Base-by-base conservation (phyloP, 2,113 vertebrate genomes). In the Protobothrops flavoviridis region DNA sequence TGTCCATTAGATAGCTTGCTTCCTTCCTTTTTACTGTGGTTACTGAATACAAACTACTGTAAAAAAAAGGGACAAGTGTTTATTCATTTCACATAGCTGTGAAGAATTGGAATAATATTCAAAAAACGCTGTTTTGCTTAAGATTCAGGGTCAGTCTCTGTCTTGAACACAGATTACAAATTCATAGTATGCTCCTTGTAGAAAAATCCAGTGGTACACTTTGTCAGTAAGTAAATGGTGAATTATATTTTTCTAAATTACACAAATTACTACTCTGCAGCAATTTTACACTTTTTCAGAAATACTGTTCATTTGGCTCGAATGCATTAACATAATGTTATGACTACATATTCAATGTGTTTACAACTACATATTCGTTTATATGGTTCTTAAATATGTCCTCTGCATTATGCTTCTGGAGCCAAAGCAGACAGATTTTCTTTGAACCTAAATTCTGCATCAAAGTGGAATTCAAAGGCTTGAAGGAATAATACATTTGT, bases 61-160 rank as follows among this genome's bases (percentile, higher is more conserved):
- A 92, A 87, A 93, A 85, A 92, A 93, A n/a, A n/a, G 1, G 12
- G 90, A 95, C 96, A 95, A 89, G 56, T 13, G 45, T 2, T 94
- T 93, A 2, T 3, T 95, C 94, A 93, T 61, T 94, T 94, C n/a
- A 88, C 64, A 17, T 26, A 61, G 1, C 48, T 94, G 29, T 93
- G 86, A 91, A 92, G 23, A 92, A 91, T 55, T 95, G 93, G 12
- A 74, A 45, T 26, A 81, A n/a, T 86, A 59, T 92, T 95, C 24
- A 92, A 39, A 4, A 2, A 92, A 24, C 59, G 39, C 2, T 0
- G 95, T 94, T 88, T 93, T 55, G 10, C 91, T 95, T 74, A 13
- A 26, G 89, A 24, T 26, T 53, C 89, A 1, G 92, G 24, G 88
- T 29, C 20, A 53, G 2, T 91, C 39, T 55, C 95, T 94, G 95